A percentile compares a stretch with the other conserved stretches of the same genome.
phyloP scores from a whole-genome alignment of 2,113 vertebrate species.

The Rhipidura dahli region DNA sequence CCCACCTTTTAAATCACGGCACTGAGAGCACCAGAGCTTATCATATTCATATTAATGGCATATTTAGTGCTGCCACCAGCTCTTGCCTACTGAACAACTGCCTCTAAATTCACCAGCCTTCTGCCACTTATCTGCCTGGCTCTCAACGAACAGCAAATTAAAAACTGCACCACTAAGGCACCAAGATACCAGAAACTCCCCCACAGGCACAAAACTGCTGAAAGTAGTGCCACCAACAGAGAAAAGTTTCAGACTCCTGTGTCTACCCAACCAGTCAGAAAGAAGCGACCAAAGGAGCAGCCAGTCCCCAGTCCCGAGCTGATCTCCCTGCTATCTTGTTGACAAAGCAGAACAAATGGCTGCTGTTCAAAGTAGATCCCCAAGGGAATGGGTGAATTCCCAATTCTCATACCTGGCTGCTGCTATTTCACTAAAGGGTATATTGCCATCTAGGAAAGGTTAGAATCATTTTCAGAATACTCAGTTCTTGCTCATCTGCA shows the following conservation, averaged over 20 bases:
- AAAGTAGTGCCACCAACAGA: not conserved
- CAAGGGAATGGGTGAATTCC: not conserved
- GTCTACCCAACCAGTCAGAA: not conserved
- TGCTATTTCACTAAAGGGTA: not conserved
- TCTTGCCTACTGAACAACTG: not conserved
- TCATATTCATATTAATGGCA: slow-evolving; percentile 24
- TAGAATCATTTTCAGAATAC: not conserved
- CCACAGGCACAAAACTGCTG: not conserved
- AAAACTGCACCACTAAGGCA: not conserved
- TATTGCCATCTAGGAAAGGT: not conserved
- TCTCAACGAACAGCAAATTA: not conserved
- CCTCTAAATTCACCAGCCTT: not conserved
- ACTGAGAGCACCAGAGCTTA: not conserved
- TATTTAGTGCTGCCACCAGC: not conserved
- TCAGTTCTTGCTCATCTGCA: not conserved
- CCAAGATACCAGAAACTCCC: not conserved
- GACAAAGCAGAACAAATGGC: not conserved
- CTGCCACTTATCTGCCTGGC: not conserved
- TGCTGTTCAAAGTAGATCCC: not conserved
- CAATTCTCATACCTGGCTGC: not conserved
- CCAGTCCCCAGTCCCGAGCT: not conserved
- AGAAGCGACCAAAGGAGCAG: not conserved
- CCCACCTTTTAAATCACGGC: not conserved
- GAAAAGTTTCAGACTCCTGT: not conserved
- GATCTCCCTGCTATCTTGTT: not conserved